Evolutionary conservation across 2,888 invertebrate genomes (phyloP), one percentile per base, ranked within the genome.

Genomic region (Pharmacophagus antenor): DNA sequence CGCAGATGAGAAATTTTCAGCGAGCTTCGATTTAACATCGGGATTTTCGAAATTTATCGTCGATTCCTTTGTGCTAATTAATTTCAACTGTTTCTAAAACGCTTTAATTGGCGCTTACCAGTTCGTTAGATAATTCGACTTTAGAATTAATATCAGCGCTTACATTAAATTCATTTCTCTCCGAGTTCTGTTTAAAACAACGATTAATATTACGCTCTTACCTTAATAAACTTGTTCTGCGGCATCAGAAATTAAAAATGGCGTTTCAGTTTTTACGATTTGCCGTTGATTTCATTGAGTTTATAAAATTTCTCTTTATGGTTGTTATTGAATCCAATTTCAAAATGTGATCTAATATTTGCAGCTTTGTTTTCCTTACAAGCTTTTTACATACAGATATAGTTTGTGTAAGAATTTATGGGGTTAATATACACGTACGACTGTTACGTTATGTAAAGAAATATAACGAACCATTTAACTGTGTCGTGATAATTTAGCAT

Each of bases 41-140:
- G 61, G 70, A 66, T 71, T 74, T 68, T 67, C 67, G 63, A 69
- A 83, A 85, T 83, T 84, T 82, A 82, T 78, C 72, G 73, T 68
- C 74, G 72, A 75, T 77, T 72, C 77, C 76, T 75, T 77, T 71
- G 72, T 76, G 65, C 77, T 82, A 83, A 85, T 85, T 85, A 85
- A 84, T 84, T 84, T 81, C 69, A 72, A 74, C 77, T 78, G 79
- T 78, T 78, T 82, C 79, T 77, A 76, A 79, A 77, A 74, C 73
- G 72, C n/a, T 77, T 73, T 77, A 79, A 82, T 82, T 81, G 81
- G 48, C 56, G 79, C 77, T 76, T 78, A 64, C 66, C 67, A 77
- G 70, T 79, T 82, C 76, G 73, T 74, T 74, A 66, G 70, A 68
- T 70, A 70, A 78, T 79, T 79, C 73, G 71, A 74, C 72, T 71